Conservation (phyloP, 2,797 vertebrate genomes). For the Vireo griseus region DNA sequence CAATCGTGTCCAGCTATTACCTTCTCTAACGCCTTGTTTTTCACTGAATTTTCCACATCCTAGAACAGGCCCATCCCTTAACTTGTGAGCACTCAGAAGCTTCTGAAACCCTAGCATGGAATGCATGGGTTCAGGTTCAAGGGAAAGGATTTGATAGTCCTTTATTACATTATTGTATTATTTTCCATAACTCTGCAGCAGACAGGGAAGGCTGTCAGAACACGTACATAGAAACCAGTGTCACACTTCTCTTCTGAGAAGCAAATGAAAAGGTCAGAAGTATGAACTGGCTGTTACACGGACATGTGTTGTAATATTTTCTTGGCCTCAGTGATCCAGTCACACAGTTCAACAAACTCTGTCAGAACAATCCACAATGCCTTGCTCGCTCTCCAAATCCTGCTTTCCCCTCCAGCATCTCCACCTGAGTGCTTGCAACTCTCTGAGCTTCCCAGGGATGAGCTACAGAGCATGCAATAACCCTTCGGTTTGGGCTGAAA, state of each 20-base stretch:
- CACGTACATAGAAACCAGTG: background rate
- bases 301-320: background rate
- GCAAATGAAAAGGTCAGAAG: background rate
- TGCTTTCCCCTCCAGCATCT: background rate
- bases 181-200: background rate
- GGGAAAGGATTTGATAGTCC: background rate
- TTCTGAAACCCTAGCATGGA: background rate
- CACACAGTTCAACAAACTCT: background rate
- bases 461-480: background rate
- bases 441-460: background rate
- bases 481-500: background rate
- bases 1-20: conserved; percentile 31
- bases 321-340: background rate
- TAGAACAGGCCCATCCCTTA: conserved; percentile 6
- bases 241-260: background rate
- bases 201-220: background rate
- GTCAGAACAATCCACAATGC: background rate
- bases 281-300: background rate
- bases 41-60: conserved; percentile 46
- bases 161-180: background rate
- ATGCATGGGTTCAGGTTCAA: background rate
- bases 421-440: background rate
- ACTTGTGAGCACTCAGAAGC: background rate
- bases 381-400: background rate
- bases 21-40: conserved; percentile 44